Conservation (phyloP, 2,797 vertebrate species). For the Alectoris magna region DNA sequence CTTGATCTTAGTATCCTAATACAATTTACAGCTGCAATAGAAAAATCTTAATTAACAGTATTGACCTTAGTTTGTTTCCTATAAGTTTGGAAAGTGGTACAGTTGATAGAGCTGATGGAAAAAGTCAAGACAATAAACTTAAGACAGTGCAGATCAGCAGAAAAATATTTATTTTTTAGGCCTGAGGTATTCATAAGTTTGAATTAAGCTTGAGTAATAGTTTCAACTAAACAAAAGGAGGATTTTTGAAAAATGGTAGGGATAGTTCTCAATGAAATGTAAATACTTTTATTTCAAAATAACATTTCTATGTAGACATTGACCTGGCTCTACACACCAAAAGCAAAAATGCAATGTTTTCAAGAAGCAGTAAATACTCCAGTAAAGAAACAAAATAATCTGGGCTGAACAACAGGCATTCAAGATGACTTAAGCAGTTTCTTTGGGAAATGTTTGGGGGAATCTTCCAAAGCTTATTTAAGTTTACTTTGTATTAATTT, state of each 20-base stretch:
- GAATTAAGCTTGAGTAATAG: not conserved
- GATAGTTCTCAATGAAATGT: not conserved
- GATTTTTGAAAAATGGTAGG: not conserved
- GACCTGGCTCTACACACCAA: slow-evolving; percentile 14
- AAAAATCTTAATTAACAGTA: not conserved
- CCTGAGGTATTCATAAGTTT: not conserved
- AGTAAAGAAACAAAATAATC: not conserved
- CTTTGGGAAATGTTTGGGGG: not conserved
- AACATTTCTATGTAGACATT: not conserved
- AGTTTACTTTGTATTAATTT: not conserved
- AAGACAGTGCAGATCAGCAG: not conserved
- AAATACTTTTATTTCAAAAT: slow-evolving; percentile 35
- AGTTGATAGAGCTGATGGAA: not conserved
- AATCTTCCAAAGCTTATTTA: not conserved
- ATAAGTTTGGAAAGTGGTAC: not conserved
- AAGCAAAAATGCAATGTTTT: not conserved
- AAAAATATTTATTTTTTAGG: not conserved
- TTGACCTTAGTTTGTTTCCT: not conserved
- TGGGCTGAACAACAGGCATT: not conserved
- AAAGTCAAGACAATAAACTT: not conserved
- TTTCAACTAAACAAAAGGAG: not conserved
- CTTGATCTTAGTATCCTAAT: not conserved
- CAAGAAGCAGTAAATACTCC: not conserved
- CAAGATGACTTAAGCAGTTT: not conserved
- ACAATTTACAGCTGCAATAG: not conserved